These are phyloP conservation scores for Tenthredo scrophulariae DNA, from an alignment of 2,888 invertebrate genomes.

Conservation along the genomic window DNA sequence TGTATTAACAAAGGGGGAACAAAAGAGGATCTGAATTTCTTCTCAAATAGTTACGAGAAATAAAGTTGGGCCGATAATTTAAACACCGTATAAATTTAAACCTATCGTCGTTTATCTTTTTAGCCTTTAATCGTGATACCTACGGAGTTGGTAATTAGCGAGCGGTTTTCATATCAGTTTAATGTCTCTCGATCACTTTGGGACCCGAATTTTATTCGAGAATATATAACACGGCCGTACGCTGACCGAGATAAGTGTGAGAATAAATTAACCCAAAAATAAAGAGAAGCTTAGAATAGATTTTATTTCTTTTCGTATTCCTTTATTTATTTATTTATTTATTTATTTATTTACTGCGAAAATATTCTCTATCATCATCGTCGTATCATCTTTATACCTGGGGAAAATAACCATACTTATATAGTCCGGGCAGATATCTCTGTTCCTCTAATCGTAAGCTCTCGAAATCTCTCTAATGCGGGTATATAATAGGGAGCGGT, in stretches of 20 bases:
- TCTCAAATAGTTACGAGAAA: background rate
- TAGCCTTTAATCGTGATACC: conserved; percentile 33
- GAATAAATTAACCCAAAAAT: conserved; percentile 28
- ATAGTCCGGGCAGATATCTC: background rate
- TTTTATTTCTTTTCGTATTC: background rate
- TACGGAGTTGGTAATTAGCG: conserved; percentile 38
- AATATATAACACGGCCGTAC: background rate
- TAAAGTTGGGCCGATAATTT: background rate
- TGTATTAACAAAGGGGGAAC: background rate
- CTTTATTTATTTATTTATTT: too few species aligned
- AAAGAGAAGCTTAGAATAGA: background rate
- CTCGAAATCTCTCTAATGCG: background rate
- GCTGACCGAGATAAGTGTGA: background rate
- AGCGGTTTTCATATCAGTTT: conserved; percentile 44
- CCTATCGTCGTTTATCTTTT: conserved; percentile 26
- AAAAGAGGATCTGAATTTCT: background rate
- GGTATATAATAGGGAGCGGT: background rate
- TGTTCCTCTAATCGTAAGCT: background rate
- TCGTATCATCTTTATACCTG: background rate
- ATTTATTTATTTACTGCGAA: background rate
- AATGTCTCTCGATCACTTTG: conserved; percentile 40
- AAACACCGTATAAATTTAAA: conserved; percentile 5
- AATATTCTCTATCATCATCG: background rate
- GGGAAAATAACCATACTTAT: background rate
- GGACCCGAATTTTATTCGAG: background rate